A percentile compares a stretch with the other conserved stretches of the same genome.
These are phyloP conservation scores for Carlito syrichta DNA, from an alignment of 2,113 vertebrate species.

Conservation along the genomic window DNA sequence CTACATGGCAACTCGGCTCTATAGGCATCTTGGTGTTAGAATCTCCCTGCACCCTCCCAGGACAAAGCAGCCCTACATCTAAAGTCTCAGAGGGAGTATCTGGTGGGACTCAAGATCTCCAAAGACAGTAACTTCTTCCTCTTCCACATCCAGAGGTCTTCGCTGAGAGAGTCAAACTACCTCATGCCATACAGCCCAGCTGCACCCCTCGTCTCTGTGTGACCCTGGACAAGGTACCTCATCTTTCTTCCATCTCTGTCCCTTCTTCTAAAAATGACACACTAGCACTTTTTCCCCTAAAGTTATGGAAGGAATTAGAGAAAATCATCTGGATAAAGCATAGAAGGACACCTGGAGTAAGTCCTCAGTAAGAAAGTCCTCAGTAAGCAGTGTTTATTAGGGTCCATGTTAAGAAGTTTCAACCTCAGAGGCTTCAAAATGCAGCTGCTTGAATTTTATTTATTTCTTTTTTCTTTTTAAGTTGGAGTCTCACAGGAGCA, in stretches of 20 bases:
- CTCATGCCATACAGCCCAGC: no score
- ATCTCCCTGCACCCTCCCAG: rapidly evolving
- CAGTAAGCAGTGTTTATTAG: background rate
- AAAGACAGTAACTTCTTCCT: background rate
- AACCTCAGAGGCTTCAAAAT: background rate
- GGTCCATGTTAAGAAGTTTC: background rate
- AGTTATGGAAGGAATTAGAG: background rate
- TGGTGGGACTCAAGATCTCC: no score
- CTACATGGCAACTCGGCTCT: background rate
- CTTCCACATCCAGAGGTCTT: background rate
- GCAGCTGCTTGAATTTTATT: background rate
- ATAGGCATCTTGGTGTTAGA: no score
- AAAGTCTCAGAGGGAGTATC: background rate
- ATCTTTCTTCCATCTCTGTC: background rate
- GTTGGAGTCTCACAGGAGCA: no score
- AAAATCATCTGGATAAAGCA: background rate
- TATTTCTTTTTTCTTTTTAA: no score
- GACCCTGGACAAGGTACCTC: no score
- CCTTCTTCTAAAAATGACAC: background rate
- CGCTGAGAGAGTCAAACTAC: background rate
- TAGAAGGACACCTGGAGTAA: background rate
- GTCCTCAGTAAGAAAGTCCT: background rate
- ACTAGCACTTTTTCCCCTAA: background rate
- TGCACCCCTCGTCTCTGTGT: no score
- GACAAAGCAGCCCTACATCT: background rate